phyloP scores from a whole-genome alignment of 35 echinoderm and acorn worm species.

The Diadema setosum region DNA sequence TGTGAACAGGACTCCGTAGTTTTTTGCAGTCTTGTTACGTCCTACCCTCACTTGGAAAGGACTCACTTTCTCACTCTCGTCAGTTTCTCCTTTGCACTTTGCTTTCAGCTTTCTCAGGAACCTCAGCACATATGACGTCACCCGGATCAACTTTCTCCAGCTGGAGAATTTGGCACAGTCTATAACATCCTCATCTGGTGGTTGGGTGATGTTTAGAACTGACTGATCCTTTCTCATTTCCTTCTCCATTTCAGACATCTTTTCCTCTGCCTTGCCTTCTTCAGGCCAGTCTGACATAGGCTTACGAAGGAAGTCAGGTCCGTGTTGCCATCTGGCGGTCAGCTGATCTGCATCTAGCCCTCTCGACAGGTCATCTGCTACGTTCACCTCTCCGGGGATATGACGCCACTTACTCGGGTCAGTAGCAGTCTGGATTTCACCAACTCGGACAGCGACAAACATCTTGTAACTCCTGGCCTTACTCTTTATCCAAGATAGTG shows the following conservation, averaged over 20 bases:
- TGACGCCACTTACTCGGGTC: slow-evolving; percentile 18
- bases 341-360: slow-evolving; percentile 24
- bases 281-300: slow-evolving; percentile 64
- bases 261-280: neutral
- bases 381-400: slow-evolving; percentile 50
- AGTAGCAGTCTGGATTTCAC: slow-evolving; percentile 49
- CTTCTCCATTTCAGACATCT: slow-evolving; percentile 6
- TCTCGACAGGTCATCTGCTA: slow-evolving; percentile 69
- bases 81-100: slow-evolving; percentile 49
- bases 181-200: slow-evolving; percentile 4
- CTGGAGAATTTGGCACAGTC: slow-evolving; percentile 25
- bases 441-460: slow-evolving; percentile 66
- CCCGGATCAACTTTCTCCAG: slow-evolving; percentile 54
- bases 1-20: slow-evolving; percentile 67
- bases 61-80: slow-evolving; percentile 13
- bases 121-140: slow-evolving; percentile 68
- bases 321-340: slow-evolving; percentile 20
- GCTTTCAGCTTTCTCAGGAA: slow-evolving; percentile 39
- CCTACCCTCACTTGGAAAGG: slow-evolving; percentile 36
- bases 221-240: slow-evolving; percentile 36
- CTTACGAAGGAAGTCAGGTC: slow-evolving; percentile 44
- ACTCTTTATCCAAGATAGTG: slow-evolving; percentile 39
- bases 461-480: slow-evolving; percentile 47
- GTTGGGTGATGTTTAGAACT: neutral
- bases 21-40: slow-evolving; percentile 45